Base-by-base conservation (phyloP, 2,113 vertebrate species). In the Cepphus grylle region DNA sequence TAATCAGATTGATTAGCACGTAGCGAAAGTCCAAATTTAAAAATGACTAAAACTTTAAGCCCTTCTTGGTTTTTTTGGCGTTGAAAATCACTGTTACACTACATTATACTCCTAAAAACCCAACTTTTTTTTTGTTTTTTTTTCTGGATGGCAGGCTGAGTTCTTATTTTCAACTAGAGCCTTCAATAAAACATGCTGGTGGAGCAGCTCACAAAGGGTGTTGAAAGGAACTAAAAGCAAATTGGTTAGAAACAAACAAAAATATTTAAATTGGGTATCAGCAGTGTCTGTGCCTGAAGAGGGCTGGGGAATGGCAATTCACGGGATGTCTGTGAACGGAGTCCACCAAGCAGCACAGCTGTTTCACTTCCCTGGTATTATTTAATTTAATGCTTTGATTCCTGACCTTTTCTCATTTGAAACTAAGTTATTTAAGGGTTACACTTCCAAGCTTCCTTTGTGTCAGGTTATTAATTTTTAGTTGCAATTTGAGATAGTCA, bases 291-390 rank as follows among this genome's bases (percentile, higher is more conserved):
- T 82, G 63, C 90, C 71, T 74, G 45, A 61, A 23, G 30, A 67
- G 25, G 9, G 6, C 29, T 20, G 3, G 17, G 19, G 77, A 83
- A 27, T 18, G 38, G 36, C 1, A 12, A 20, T 40, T 76, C 16
- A 19, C 16, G 10, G 47, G 45, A n/a, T 0, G 2, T 22, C 61
- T 70, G 2, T 42, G 58, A 65, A 9, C 1, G 0, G 45, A 58
- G 29, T 34, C 47, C 29, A 67, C 23, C 5, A 50, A 29, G 49
- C 42, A 84, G 25, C 0, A 0, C 12, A 32, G 69, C 15, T 80
- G 49, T 49, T 92, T 90, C 62, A 36, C 16, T 62, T 91, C 36
- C 50, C 56, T 58, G 38, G 8, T 40, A 52, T 13, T 26, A 36
- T 29, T 69, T 59, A 29, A 55, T 56, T n/a, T 49, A 62, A 47